phyloP scores from a whole-genome alignment of 2,888 invertebrate species.

The Limnephilus auricula region DNA sequence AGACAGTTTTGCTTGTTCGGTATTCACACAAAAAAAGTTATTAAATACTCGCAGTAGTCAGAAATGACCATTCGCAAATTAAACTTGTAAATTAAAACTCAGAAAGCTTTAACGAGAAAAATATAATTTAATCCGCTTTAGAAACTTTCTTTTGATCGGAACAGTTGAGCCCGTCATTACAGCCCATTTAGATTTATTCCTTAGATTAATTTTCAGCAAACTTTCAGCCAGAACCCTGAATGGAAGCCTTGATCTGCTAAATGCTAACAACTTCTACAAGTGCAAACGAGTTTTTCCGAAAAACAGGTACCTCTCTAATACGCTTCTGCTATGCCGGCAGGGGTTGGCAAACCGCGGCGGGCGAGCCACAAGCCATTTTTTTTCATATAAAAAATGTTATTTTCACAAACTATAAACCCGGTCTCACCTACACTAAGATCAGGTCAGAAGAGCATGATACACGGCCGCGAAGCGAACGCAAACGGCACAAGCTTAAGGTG shows the following conservation, averaged over 20 bases:
- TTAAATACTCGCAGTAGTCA: neutral
- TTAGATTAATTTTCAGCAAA: slow-evolving; percentile 7
- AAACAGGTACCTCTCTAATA: slow-evolving; percentile 2
- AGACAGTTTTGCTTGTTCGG: no score
- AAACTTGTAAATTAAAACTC: neutral
- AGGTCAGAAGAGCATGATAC: no score
- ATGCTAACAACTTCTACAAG: slow-evolving; percentile 35
- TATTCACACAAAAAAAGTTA: no score
- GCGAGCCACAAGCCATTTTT: no score
- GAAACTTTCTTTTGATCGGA: neutral
- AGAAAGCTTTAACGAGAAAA: neutral
- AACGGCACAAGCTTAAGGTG: no score
- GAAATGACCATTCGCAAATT: neutral
- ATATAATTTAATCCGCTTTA: neutral
- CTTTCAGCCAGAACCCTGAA: neutral
- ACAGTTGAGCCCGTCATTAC: slow-evolving; percentile 3
- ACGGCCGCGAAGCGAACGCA: no score
- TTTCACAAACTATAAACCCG: no score
- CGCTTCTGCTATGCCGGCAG: slow-evolving; percentile 2
- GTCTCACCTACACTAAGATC: no score
- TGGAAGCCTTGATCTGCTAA: slow-evolving; percentile 21
- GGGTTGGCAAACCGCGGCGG: neutral
- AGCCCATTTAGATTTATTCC: slow-evolving; percentile 17
- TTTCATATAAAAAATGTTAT: no score
- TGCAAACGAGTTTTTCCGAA: slow-evolving; percentile 42